phyloP scores from a whole-genome alignment of 2,113 vertebrate species.

The Tragelaphus buxtoni region DNA sequence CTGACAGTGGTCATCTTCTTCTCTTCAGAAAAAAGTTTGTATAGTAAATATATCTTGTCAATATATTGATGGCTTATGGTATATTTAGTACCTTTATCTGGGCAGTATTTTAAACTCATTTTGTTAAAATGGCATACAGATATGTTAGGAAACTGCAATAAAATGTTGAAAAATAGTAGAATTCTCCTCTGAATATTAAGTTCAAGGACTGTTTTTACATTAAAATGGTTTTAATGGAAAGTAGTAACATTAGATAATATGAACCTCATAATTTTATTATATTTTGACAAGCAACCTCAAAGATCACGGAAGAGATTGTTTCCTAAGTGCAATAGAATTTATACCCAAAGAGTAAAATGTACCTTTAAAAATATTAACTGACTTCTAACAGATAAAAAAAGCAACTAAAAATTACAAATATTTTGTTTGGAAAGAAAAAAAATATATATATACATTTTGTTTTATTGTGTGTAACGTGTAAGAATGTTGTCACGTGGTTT shows the following conservation, averaged over 20 bases:
- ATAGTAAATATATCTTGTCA: not conserved
- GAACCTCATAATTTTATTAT: not conserved
- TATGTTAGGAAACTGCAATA: not conserved
- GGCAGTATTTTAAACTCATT: not conserved
- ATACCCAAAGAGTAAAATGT: not conserved
- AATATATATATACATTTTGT: not conserved
- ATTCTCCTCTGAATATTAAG: not conserved
- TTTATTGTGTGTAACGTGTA: not conserved
- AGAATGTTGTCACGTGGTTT: not conserved
- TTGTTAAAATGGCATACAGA: not conserved
- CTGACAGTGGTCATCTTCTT: not conserved
- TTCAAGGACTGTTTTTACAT: not conserved
- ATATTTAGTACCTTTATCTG: not conserved
- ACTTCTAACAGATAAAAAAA: too few relatives aligned
- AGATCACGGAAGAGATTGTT: not conserved
- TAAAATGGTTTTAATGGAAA: not conserved
- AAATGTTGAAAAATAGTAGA: not conserved
- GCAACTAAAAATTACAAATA: too few relatives aligned
- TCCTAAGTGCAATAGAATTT: not conserved
- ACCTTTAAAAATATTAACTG: not conserved
- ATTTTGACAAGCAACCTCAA: not conserved
- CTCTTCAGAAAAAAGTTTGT: not conserved
- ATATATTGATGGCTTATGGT: not conserved
- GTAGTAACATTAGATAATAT: not conserved
- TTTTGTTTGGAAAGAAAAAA: too few relatives aligned